Evolutionary conservation across 2,797 vertebrate genomes (phyloP), one percentile per base, ranked within the genome.

Genomic region (Tarsius wallacei): DNA sequence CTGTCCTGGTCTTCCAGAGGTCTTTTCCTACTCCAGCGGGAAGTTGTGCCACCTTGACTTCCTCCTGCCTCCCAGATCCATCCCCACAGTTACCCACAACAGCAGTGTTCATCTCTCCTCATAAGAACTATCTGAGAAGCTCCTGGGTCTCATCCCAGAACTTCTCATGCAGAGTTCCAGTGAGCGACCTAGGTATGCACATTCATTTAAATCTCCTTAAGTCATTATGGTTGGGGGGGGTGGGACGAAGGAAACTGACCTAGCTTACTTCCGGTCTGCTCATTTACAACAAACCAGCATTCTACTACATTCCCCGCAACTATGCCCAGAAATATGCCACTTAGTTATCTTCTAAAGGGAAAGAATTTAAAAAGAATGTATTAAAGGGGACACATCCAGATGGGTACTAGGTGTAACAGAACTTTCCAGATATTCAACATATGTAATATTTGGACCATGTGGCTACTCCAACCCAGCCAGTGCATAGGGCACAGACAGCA

Each of bases 371-470:
- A 10, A 63, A 66, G 16, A 6, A 4, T 19, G 1, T 3, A 13
- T 22, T 42, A 90, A 14, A 68, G 42, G 78, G 49, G 33, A 76
- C 53, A 16, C 11, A 28, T 28, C 12, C 2, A 9, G 16, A 7
- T 0, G 0, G 33, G 14, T 0, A 0, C 10, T 12, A 28, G n/a
- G n/a, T n/a, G 7, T 14, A 17, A n/a, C 1, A 6, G 57, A 21
- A 47, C 4, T 47, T 71, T 53, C 19, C n/a, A 36, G 10, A 21
- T n/a, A 42, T 24, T 36, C 42, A 74, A 16, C 10, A 15, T 17
- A 51, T 5, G 9, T 28, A 33, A 12, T 28, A 49, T 57, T 28
- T 26, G 31, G 2, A 36, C n/a, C 3, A 10, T 5, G 1, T 15
- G 61, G 22, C n/a, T 68, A 0, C 14, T 33, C 7, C 17, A 55